Conservation (phyloP, 2,888 invertebrate species). For the Lasioglossum lativentre region DNA sequence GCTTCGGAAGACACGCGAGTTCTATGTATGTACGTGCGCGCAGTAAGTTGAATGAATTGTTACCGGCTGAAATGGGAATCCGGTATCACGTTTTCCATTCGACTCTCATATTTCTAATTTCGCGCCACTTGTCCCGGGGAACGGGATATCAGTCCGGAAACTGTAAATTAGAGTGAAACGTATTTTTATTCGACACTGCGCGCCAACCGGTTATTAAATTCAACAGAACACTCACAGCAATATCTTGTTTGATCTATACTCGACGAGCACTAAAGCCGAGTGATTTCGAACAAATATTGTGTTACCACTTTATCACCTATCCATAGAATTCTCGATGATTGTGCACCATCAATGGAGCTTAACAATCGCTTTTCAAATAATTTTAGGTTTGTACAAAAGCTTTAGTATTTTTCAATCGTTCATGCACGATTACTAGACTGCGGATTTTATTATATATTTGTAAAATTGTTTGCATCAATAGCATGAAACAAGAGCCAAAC, state of each 20-base stretch:
- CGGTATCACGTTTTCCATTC: slow-evolving; percentile 29
- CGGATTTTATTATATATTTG: no score
- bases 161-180: slow-evolving; percentile 32
- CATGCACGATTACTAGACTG: no score
- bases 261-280: neutral
- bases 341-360: neutral
- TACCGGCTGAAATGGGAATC: slow-evolving; percentile 7
- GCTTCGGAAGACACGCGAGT: neutral
- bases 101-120: slow-evolving; percentile 39
- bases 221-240: neutral
- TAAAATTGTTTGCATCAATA: no score
- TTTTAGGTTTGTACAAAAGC: no score
- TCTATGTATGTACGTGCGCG: neutral
- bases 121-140: neutral
- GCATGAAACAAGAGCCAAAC: no score
- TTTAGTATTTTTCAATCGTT: no score
- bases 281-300: neutral
- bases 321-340: neutral
- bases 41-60: slow-evolving; percentile 22
- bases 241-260: neutral
- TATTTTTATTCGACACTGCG: slow-evolving; percentile 22
- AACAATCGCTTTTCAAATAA: neutral
- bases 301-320: neutral
- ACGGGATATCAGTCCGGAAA: neutral
- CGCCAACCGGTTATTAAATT: slow-evolving; percentile 35